Conservation (phyloP, 2,888 invertebrate species). For the Kryphioiulus occultus region DNA sequence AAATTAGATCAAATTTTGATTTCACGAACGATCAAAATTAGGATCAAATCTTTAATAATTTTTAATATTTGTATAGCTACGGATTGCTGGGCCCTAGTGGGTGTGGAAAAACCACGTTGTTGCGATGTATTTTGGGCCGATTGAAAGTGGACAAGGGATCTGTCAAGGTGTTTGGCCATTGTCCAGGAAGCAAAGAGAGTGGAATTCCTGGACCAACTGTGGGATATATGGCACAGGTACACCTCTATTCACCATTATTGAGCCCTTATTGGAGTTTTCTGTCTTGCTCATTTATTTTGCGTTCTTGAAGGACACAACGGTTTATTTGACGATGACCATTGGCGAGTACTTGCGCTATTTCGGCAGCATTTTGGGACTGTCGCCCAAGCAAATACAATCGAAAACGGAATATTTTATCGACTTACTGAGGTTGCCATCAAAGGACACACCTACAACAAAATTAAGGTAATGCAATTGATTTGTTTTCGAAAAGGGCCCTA, state of each 20-base stretch:
- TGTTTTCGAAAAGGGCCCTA: not conserved
- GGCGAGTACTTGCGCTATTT: conserved; percentile 95
- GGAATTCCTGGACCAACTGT: conserved; percentile 85
- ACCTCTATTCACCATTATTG: not conserved
- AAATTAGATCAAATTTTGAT: no score
- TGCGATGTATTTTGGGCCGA: conserved; percentile 90
- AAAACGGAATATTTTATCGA: conserved; percentile 84
- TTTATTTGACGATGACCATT: conserved; percentile 73
- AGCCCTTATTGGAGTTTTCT: not conserved
- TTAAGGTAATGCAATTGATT: conserved; percentile 36
- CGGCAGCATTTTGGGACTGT: conserved; percentile 95
- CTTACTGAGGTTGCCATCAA: conserved; percentile 90
- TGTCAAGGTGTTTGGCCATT: conserved; percentile 87
- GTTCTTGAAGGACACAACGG: not conserved
- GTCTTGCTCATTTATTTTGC: not conserved
- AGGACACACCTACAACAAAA: not conserved
- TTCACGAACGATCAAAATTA: no score
- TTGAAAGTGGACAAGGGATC: conserved; percentile 85
- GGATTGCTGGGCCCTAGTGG: conserved; percentile 22
- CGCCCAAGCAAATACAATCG: conserved; percentile 78
- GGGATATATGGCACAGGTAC: conserved; percentile 94
- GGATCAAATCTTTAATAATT: no score
- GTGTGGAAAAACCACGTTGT: conserved; percentile 73
- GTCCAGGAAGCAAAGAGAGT: conserved; percentile 85
- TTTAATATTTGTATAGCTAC: not conserved